Evolutionary conservation across 2,888 invertebrate genomes (phyloP), one percentile per base, ranked within the genome.

Genomic region (Philonicus albiceps): DNA sequence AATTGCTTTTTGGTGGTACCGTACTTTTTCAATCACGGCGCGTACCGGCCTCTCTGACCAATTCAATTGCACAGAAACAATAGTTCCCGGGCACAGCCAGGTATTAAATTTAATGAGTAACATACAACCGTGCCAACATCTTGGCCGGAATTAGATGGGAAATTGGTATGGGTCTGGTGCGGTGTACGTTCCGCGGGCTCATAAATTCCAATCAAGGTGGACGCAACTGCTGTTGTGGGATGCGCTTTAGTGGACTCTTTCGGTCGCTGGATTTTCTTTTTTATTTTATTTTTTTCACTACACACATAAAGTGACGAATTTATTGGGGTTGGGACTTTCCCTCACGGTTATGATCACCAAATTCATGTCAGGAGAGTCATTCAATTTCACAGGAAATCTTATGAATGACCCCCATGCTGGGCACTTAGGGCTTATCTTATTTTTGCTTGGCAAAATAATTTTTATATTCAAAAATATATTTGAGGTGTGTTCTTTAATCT

Each of bases 1-100:
- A 84, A 84, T 84, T 83, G 81, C 81, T 83, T 83, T 83, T 83
- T 64, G 34, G 34, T 34, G 34, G 34, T 83, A 83, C 81, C 81
- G 81, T 83, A 83, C 81, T 34, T 55, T 76, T 83, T 83, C 81
- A 83, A 83, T 83, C 81, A 64, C 22, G 19, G 64, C 64, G 64
- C 64, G 64, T 64, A 64, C 64, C 22, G 43, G 13, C 40, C 40
- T 13, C 31, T 2, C 73, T 73, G 31, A n/a, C 7, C n/a, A 34
- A 19, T 8, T 34, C 19, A 37, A 75, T 27, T 75, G 75, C 75
- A 34, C 75, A 75, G 31, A 75, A 30, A 64, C 64, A 64, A 64
- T 64, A 22, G 64, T 64, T 53, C 40, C 22, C 34, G 19, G 53
- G 81, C 13, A 22, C 34, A 64, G 27, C 30, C 27, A 34, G 34